These are phyloP conservation scores for Dendrocincla tyrannina DNA, from an alignment of 2,797 vertebrate species.

Conservation along the genomic window DNA sequence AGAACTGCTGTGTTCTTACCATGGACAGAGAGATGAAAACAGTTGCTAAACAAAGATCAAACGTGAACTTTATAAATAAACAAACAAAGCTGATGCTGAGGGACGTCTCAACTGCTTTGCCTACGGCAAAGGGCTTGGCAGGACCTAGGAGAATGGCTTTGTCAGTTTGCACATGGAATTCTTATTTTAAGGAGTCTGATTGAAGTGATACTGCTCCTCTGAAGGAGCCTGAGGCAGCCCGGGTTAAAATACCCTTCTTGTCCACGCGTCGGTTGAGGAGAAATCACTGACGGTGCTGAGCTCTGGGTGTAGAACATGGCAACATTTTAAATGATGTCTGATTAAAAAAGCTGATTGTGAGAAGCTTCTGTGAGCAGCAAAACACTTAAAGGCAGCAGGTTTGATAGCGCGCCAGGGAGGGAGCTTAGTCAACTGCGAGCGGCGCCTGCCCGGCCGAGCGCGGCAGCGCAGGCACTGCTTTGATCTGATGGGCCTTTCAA, in stretches of 20 bases:
- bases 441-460: not conserved
- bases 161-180: constrained; percentile 39
- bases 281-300: accelerated
- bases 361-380: not conserved
- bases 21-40: constrained; percentile 61
- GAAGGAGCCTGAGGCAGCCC: not conserved
- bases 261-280: not conserved
- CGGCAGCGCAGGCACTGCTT: not conserved
- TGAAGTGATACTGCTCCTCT: constrained; percentile 10
- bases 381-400: not conserved
- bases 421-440: not conserved
- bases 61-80: constrained; percentile 64
- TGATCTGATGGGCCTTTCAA: accelerated
- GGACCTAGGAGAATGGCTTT: constrained; percentile 45
- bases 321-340: not conserved
- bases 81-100: constrained; percentile 59
- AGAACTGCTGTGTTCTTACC: constrained; percentile 59
- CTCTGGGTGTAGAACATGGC: not conserved
- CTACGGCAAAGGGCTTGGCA: constrained; percentile 53
- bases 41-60: constrained; percentile 66
- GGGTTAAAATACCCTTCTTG: not conserved
- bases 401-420: not conserved
- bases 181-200: constrained; percentile 37
- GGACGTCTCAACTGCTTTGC: constrained; percentile 55
- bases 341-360: not conserved